Base-by-base conservation (phyloP, 2,113 vertebrate species). In the Hippopotamus amphibius region DNA sequence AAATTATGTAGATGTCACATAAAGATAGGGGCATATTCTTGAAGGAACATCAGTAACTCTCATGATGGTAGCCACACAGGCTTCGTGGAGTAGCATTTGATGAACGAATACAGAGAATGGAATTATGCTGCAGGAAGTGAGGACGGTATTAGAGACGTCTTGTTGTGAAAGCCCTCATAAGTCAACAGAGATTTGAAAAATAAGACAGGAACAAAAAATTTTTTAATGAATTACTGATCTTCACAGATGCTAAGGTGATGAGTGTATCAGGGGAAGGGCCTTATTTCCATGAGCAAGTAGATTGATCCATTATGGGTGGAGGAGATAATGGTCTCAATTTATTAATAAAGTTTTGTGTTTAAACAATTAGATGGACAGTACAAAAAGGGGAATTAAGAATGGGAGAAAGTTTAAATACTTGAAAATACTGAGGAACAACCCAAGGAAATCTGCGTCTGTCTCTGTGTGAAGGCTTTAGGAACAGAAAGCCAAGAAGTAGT, bases 371-470 rank as follows among this genome's bases (percentile, higher is more conserved):
- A 66, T 55, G 26, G 26, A 28, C 4, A 16, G 26, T 33, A 59
- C 5, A 63, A 59, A 93, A 37, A 63, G 8, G 21, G 46, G 8
- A 63, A 43, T 53, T 72, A 46, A 85, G 81, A 93, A 14, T 87
- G 28, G 22, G 41, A 96, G 74, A 88, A 57, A 65, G 61, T 79
- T 59, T 90, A 88, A 89, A 85, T 66, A 53, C 24, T 63, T 84
- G 30, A 77, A 90, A 55, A 68, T 90, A 79, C 21, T 86, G 28
- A 95, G 46, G 28, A 68, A 16, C 16, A 41, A 43, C 43, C 24
- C 37, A 65, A 63, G n/a, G 19, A 95, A 43, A 43, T 81, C 50
- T 76, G 10, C 83, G 41, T 66, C 22, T 85, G 19, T 86, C 37
- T 96, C 15, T 80, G n/a, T 53, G 21, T 55, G 84, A 57, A 91